Percentiles rank a stretch among this genome's conserved stretches.
phyloP scores from a whole-genome alignment of 2,113 vertebrate genomes.

The Nannospalax galili region DNA sequence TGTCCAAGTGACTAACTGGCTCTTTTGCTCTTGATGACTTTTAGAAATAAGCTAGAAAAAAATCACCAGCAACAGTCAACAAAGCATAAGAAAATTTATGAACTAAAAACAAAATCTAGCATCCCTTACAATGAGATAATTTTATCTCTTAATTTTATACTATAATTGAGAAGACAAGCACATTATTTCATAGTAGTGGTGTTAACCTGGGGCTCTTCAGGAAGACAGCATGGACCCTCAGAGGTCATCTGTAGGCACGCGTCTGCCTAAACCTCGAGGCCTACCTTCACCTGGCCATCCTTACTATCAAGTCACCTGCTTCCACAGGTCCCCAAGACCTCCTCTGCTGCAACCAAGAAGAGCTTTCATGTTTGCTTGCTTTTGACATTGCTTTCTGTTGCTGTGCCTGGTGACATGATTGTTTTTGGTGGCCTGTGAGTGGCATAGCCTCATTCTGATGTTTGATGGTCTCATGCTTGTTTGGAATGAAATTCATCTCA shows the following conservation, averaged over 20 bases:
- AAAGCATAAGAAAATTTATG: neutral
- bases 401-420: constrained; percentile 4
- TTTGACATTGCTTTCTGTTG: neutral
- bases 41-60: neutral
- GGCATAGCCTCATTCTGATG: neutral
- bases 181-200: neutral
- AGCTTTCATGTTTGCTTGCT: neutral
- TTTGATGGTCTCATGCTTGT: neutral
- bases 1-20: neutral
- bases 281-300: neutral
- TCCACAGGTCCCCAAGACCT: neutral
- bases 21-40: neutral
- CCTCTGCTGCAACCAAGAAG: neutral
- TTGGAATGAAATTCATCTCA: neutral
- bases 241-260: fast-evolving
- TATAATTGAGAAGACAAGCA: neutral
- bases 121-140: neutral
- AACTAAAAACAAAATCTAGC: neutral
- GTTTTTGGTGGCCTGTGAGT: neutral
- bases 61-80: neutral
- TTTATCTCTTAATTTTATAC: neutral
- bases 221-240: neutral
- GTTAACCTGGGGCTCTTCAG: neutral
- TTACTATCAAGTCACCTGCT: neutral
- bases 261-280: neutral